These are phyloP conservation scores for Stegodyphus mimosarum DNA, from an alignment of 1,140 invertebrate genomes.

Conservation along the genomic window DNA sequence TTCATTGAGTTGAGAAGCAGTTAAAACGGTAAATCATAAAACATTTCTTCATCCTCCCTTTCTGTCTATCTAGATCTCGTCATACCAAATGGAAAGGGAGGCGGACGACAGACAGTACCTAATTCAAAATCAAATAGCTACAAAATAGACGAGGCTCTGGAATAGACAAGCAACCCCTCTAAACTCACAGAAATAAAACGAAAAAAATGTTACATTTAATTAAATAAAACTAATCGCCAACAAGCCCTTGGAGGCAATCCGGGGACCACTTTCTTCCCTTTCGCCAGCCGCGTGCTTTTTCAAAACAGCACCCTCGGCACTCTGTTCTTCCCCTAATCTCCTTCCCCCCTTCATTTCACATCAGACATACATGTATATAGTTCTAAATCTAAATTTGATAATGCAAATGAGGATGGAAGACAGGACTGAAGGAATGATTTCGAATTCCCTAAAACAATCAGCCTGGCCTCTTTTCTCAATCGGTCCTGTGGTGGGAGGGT, in stretches of 20 bases:
- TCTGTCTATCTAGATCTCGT: too few species aligned
- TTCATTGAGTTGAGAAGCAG: too few species aligned
- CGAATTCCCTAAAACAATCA: constrained; percentile 24
- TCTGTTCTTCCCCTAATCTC: neutral
- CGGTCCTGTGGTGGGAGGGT: neutral
- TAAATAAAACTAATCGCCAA: constrained; percentile 54
- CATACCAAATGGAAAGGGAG: too few species aligned
- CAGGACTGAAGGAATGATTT: constrained; percentile 2
- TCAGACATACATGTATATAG: constrained; percentile 6
- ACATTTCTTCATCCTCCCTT: too few species aligned
- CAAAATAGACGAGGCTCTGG: neutral
- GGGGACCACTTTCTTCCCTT: neutral
- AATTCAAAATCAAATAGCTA: constrained; percentile 47
- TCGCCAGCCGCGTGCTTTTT: neutral
- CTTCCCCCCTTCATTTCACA: neutral
- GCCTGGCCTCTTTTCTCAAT: neutral
- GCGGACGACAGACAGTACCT: constrained; percentile 3
- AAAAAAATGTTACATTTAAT: constrained; percentile 51
- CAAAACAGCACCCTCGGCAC: neutral
- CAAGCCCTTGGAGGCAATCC: constrained; percentile 22
- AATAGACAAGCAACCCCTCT: neutral
- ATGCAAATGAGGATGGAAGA: constrained; percentile 34
- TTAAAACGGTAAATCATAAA: too few species aligned
- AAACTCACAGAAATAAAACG: neutral
- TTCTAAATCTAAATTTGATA: constrained; percentile 47